A percentile compares a stretch with the other conserved stretches of the same genome.
phyloP scores from a whole-genome alignment of 2,888 invertebrate species.

The Cephus rjabovi region DNA sequence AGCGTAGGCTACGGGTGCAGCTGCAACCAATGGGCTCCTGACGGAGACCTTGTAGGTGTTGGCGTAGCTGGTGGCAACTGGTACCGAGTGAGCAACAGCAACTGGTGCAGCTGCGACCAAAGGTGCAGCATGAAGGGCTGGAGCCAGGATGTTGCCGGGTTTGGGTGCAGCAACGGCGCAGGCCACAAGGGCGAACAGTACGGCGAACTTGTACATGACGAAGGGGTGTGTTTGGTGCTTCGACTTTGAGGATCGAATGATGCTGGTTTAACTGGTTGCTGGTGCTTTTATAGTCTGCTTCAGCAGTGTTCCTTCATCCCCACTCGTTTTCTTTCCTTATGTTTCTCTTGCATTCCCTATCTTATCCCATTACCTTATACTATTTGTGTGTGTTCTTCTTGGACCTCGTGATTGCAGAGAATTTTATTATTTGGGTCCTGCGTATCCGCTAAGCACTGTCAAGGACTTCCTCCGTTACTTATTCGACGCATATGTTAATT shows the following conservation, averaged over 20 bases:
- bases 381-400: too few relatives aligned
- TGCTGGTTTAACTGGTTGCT: slow-evolving; percentile 27
- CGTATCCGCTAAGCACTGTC: too few relatives aligned
- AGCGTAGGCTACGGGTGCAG: slow-evolving; percentile 61
- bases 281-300: slow-evolving; percentile 44
- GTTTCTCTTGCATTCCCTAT: too few relatives aligned
- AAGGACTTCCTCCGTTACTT: too few relatives aligned
- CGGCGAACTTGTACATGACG: slow-evolving; percentile 53
- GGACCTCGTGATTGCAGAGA: too few relatives aligned
- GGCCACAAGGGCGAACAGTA: slow-evolving; percentile 52
- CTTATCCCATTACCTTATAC: too few relatives aligned
- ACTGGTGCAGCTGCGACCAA: slow-evolving; percentile 50
- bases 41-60: slow-evolving; percentile 73
- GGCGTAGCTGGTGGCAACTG: slow-evolving; percentile 75
- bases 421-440: too few relatives aligned
- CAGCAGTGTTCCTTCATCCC: not conserved
- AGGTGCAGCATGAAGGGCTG: slow-evolving; percentile 49
- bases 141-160: slow-evolving; percentile 52
- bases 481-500: too few relatives aligned
- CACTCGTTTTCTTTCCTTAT: not conserved
- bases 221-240: slow-evolving; percentile 11
- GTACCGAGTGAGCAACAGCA: slow-evolving; percentile 69
- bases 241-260: slow-evolving; percentile 45
- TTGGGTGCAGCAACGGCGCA: slow-evolving; percentile 66
- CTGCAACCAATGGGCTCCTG: slow-evolving; percentile 48